These are phyloP conservation scores for Periophthalmus modestus DNA, from an alignment of 2,113 vertebrate genomes.

Conservation along the genomic window DNA sequence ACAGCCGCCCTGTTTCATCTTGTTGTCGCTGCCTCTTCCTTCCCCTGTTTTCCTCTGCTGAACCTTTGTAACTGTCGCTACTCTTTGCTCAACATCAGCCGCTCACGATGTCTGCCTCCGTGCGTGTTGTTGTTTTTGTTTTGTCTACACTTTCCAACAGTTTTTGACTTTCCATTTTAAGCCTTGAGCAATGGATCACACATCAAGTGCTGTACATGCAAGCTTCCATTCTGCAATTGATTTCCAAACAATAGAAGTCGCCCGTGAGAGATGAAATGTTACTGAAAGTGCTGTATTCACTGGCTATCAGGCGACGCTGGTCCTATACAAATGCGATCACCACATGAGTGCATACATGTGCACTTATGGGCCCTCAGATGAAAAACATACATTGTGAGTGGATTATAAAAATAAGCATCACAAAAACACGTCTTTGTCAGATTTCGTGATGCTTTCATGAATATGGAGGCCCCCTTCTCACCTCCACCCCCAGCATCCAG, in stretches of 20 bases:
- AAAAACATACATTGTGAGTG: slow-evolving; percentile 8
- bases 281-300: slow-evolving; percentile 28
- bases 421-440: slow-evolving; percentile 28
- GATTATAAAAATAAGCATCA: slow-evolving; percentile 12
- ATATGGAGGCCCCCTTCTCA: slow-evolving; percentile 54
- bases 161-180: slow-evolving; percentile 36
- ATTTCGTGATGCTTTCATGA: slow-evolving; percentile 52
- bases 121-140: slow-evolving; percentile 60
- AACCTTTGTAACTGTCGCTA: slow-evolving; percentile 79
- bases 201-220: slow-evolving; percentile 21
- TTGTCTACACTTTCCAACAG: slow-evolving; percentile 53
- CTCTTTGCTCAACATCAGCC: slow-evolving; percentile 72
- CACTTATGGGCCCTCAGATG: slow-evolving; percentile 33
- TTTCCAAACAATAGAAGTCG: slow-evolving; percentile 22
- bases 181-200: slow-evolving; percentile 35
- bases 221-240: slow-evolving; percentile 12
- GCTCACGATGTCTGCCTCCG: slow-evolving; percentile 63
- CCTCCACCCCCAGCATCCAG: slow-evolving; percentile 53
- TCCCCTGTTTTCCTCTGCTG: slow-evolving; percentile 62
- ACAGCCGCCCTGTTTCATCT: slow-evolving; percentile 69
- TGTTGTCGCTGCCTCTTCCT: slow-evolving; percentile 52
- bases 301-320: slow-evolving; percentile 10
- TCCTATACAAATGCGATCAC: slow-evolving; percentile 17
- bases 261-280: slow-evolving; percentile 31
- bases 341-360: slow-evolving; percentile 16